Percentiles rank a stretch among this genome's conserved stretches.
phyloP scores from a whole-genome alignment of 64 coral and sea anemone species.

The Trachythela sp. region DNA sequence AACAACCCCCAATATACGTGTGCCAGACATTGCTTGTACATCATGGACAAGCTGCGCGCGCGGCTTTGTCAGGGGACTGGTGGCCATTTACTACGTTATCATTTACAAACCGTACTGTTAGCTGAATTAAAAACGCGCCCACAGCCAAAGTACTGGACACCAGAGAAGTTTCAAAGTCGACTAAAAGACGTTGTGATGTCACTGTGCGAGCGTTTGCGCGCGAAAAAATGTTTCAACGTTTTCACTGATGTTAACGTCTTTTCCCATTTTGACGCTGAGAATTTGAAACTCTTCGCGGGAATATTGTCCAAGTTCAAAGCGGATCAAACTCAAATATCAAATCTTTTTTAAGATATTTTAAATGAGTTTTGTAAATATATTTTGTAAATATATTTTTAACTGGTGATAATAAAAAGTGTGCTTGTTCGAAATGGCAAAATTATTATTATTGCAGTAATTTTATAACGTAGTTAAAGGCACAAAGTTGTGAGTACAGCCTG shows the following conservation, averaged over 20 bases:
- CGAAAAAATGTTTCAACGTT: background rate
- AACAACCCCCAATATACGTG: background rate
- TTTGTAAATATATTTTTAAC: background rate
- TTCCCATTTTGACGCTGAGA: background rate
- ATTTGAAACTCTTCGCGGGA: background rate
- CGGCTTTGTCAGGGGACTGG: background rate
- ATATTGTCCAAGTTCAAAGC: background rate
- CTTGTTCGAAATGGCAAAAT: background rate
- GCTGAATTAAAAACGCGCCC: background rate
- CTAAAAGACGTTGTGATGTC: background rate
- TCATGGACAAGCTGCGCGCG: background rate
- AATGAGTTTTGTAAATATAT: background rate
- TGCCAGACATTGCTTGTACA: background rate
- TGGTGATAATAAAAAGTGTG: background rate
- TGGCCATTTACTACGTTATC: background rate
- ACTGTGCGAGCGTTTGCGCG: background rate
- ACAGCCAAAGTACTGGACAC: background rate
- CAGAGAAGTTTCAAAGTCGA: background rate
- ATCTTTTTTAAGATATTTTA: too few relatives aligned
- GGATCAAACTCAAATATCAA: too few relatives aligned
- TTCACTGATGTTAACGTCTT: background rate
- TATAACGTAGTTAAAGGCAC: background rate
- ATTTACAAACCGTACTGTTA: background rate
- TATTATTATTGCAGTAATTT: background rate
- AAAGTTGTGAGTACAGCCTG: too few relatives aligned